Evolutionary conservation across 2,888 invertebrate genomes (phyloP).

Genomic region (Aleiodes testaceus): DNA sequence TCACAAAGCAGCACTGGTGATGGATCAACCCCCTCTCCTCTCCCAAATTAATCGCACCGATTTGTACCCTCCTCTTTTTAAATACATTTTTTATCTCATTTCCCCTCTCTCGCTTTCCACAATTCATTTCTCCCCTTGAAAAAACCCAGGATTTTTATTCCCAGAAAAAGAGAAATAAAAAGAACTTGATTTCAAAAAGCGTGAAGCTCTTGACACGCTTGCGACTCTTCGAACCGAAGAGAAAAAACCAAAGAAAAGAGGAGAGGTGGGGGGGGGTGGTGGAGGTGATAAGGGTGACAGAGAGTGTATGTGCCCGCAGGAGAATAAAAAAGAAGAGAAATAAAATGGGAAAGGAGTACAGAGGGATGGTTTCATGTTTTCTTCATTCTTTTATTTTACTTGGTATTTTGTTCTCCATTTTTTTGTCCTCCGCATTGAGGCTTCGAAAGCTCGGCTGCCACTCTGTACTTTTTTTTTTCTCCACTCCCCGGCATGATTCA

Average conservation of each 20-base stretch:
- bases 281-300: not conserved
- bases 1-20: slow-evolving; percentile 42
- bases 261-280: not conserved
- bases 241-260: slow-evolving; percentile 19
- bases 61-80: slow-evolving; percentile 32
- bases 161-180: not conserved
- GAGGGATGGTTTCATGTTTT: slow-evolving; percentile 25
- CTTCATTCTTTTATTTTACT: slow-evolving; percentile 35
- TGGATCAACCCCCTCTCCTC: slow-evolving; percentile 46
- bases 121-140: slow-evolving; percentile 25
- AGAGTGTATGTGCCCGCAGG: slow-evolving; percentile 6
- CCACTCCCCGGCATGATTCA: slow-evolving; percentile 40
- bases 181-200: slow-evolving; percentile 30
- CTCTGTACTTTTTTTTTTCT: slow-evolving; percentile 21
- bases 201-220: slow-evolving; percentile 45
- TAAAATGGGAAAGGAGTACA: slow-evolving; percentile 29
- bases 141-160: slow-evolving; percentile 11
- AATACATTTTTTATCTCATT: slow-evolving; percentile 18
- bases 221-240: slow-evolving; percentile 40
- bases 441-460: slow-evolving; percentile 26
- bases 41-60: slow-evolving; percentile 42
- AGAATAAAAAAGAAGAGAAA: slow-evolving; percentile 10
- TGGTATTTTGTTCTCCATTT: slow-evolving; percentile 38
- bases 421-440: slow-evolving; percentile 12
- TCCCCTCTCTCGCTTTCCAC: not conserved